These are phyloP conservation scores for Plectrocnemia conspersa DNA, from an alignment of 1,140 invertebrate genomes.

Conservation along the genomic window DNA sequence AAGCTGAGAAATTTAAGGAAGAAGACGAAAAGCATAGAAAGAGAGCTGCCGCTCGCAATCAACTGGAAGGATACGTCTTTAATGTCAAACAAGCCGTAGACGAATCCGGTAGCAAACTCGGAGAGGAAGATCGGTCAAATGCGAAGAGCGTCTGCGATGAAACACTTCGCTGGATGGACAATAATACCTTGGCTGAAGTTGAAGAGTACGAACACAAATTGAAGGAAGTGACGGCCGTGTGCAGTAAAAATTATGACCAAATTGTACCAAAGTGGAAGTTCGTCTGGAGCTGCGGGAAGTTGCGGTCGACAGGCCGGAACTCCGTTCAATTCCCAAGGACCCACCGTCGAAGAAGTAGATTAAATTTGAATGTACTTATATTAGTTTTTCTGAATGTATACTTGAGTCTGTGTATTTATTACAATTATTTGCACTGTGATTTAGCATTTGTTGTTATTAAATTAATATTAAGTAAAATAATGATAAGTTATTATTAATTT, in stretches of 20 bases:
- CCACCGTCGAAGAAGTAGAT: conserved; percentile 71
- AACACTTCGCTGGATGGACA: conserved; percentile 55
- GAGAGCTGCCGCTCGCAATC: conserved; percentile 54
- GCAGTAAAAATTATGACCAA: conserved; percentile 52
- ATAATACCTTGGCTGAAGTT: conserved; percentile 58
- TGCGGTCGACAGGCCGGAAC: conserved; percentile 43
- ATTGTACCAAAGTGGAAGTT: conserved; percentile 31
- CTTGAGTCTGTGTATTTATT: background rate
- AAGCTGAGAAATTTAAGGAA: conserved; percentile 56
- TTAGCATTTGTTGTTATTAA: too few species aligned
- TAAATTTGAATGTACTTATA: conserved; percentile 50
- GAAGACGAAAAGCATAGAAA: conserved; percentile 69
- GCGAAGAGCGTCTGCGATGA: conserved; percentile 45
- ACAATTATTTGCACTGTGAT: background rate
- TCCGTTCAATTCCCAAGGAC: conserved; percentile 43
- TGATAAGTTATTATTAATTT: too few species aligned
- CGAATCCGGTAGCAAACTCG: conserved; percentile 32
- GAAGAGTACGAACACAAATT: conserved; percentile 60
- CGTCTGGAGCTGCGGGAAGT: conserved; percentile 20
- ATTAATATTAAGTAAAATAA: too few species aligned
- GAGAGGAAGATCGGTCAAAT: conserved; percentile 28
- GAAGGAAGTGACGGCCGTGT: conserved; percentile 52
- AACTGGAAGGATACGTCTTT: conserved; percentile 68
- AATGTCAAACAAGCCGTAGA: conserved; percentile 40
- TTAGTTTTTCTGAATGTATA: background rate